phyloP scores from a whole-genome alignment of 2,888 invertebrate genomes.

The Drosophila kuntzei region DNA sequence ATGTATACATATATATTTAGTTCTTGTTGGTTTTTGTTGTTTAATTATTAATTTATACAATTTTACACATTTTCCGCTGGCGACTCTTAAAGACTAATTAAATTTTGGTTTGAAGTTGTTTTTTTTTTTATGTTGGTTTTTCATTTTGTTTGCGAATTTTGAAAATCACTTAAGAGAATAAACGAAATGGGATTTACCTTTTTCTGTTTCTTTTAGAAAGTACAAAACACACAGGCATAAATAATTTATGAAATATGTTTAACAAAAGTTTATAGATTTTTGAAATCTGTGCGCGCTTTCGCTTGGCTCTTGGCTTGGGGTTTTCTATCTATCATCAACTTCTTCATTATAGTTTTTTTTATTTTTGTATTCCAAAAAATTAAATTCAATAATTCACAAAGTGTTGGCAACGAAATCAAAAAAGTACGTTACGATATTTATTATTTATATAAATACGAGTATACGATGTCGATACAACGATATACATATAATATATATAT shows the following conservation, averaged over 20 bases:
- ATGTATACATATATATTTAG: constrained; percentile 35
- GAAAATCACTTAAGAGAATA: constrained; percentile 57
- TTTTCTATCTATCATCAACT: constrained; percentile 29
- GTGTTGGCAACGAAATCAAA: constrained; percentile 74
- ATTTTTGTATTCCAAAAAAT: constrained; percentile 24
- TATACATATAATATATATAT: too few relatives aligned
- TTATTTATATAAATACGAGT: constrained; percentile 34
- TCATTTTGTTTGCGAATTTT: constrained; percentile 36
- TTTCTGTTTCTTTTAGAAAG: constrained; percentile 71
- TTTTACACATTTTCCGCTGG: constrained; percentile 67
- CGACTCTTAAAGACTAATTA: constrained; percentile 58
- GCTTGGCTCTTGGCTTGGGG: constrained; percentile 76
- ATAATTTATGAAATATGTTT: constrained; percentile 64
- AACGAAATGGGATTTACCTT: constrained; percentile 51
- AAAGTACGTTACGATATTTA: constrained; percentile 23
- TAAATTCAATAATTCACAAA: constrained; percentile 56
- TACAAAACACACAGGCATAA: constrained; percentile 74
- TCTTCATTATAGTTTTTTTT: constrained; percentile 4
- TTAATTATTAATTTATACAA: constrained; percentile 68
- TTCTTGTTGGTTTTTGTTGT: constrained; percentile 28
- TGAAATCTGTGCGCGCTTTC: constrained; percentile 72
- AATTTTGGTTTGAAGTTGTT: constrained; percentile 74
- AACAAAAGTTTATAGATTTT: constrained; percentile 81
- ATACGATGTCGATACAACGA: constrained; percentile 15
- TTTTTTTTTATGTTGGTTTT: constrained; percentile 27